Evolutionary conservation across 2,797 vertebrate species (phyloP).

Genomic region (Gymnocypris eckloni): DNA sequence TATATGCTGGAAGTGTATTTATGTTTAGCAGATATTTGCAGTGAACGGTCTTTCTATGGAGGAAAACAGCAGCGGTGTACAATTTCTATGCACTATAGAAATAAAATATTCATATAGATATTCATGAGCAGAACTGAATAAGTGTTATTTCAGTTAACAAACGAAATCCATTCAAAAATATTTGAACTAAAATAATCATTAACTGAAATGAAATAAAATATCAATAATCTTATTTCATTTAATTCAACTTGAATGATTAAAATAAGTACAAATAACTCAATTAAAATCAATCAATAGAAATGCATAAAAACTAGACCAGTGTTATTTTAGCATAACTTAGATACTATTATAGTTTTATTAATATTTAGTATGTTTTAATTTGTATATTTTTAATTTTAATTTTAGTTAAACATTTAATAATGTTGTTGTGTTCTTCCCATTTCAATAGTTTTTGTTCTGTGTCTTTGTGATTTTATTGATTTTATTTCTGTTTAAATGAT

Average conservation of each 20-base stretch:
- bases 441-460: not conserved
- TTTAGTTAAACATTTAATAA: not conserved
- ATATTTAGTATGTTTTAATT: too few relatives aligned
- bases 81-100: not conserved
- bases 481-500: not conserved
- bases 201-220: too few relatives aligned
- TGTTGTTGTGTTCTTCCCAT: too few relatives aligned
- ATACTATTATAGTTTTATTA: too few relatives aligned
- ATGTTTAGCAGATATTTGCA: not conserved
- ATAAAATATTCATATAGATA: not conserved
- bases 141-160: not conserved
- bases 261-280: too few relatives aligned
- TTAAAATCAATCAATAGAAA: too few relatives aligned
- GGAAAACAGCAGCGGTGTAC: not conserved
- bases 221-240: too few relatives aligned
- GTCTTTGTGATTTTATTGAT: too few relatives aligned
- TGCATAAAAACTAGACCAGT: too few relatives aligned
- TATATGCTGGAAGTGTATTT: not conserved
- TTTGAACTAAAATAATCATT: too few relatives aligned
- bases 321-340: too few relatives aligned
- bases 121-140: not conserved
- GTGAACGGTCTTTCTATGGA: not conserved
- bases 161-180: not conserved
- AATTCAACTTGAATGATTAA: too few relatives aligned
- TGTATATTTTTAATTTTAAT: not conserved